Evolutionary conservation across 92 coral and sea anemone genomes (phyloP).

Genomic region (Epizoanthus ramosus): DNA sequence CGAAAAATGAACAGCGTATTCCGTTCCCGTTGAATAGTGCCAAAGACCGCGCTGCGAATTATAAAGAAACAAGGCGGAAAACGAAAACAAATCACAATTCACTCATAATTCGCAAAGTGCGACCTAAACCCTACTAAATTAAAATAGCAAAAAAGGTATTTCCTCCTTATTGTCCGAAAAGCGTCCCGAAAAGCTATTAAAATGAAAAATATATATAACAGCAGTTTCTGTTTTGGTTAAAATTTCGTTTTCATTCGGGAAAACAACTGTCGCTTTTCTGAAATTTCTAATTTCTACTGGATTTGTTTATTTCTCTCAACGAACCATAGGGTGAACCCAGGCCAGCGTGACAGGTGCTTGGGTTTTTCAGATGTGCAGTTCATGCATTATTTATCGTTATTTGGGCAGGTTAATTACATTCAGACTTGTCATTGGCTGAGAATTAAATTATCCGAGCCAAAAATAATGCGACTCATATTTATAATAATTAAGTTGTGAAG

Average conservation of each 20-base stretch:
- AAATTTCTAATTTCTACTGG: background rate
- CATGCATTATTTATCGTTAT: slow-evolving; percentile 77
- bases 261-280: background rate
- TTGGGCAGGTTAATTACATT: slow-evolving; percentile 87
- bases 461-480: slow-evolving; percentile 84
- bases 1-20: slow-evolving; percentile 39
- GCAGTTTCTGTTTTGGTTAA: background rate
- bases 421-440: slow-evolving; percentile 67
- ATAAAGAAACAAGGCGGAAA: slow-evolving; percentile 32
- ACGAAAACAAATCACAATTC: slow-evolving; percentile 14
- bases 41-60: slow-evolving; percentile 19
- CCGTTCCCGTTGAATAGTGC: slow-evolving; percentile 1
- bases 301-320: background rate
- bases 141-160: background rate
- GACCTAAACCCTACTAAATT: slow-evolving; percentile 20
- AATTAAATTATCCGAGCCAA: slow-evolving; percentile 78
- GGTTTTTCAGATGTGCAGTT: slow-evolving; percentile 96
- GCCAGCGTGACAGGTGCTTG: slow-evolving; percentile 68
- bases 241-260: background rate
- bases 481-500: slow-evolving; percentile 83
- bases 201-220: background rate
- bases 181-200: background rate
- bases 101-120: slow-evolving; percentile 39
- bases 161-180: background rate
- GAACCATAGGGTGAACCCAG: slow-evolving; percentile 5